Evolutionary conservation across 2,797 vertebrate genomes (phyloP).

Genomic region (Discoglossus pictus): DNA sequence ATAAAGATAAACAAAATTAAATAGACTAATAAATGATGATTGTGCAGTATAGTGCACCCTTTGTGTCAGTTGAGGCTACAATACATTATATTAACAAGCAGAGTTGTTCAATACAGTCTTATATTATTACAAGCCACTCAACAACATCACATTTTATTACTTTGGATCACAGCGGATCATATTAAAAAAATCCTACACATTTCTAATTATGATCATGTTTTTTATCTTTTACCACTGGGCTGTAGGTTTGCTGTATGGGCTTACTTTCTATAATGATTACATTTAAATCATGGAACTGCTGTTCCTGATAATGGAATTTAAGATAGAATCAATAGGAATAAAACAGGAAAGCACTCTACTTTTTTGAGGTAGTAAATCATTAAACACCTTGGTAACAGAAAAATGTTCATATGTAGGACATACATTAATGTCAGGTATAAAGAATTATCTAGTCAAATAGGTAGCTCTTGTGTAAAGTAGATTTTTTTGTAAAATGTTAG

Average conservation of each 20-base stretch:
- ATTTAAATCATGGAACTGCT: not conserved
- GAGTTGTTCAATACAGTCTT: too few relatives aligned
- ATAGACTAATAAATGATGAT: too few relatives aligned
- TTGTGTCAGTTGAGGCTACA: too few relatives aligned
- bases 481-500: not conserved
- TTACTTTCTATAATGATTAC: not conserved
- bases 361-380: slow-evolving; percentile 19
- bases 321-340: slow-evolving; percentile 7
- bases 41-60: too few relatives aligned
- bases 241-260: too few relatives aligned
- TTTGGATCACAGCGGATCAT: too few relatives aligned
- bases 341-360: not conserved
- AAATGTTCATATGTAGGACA: not conserved
- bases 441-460: slow-evolving; percentile 14
- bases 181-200: too few relatives aligned
- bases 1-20: too few relatives aligned
- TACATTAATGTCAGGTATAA: slow-evolving; percentile 13
- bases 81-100: too few relatives aligned
- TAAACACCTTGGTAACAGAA: slow-evolving; percentile 8
- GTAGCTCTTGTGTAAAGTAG: not conserved
- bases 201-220: too few relatives aligned
- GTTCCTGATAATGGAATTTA: not conserved
- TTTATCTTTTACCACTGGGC: not conserved
- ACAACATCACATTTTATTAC: too few relatives aligned
- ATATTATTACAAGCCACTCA: too few relatives aligned